phyloP scores from a whole-genome alignment of 2,113 vertebrate genomes.

The Lophochroa leadbeateri region DNA sequence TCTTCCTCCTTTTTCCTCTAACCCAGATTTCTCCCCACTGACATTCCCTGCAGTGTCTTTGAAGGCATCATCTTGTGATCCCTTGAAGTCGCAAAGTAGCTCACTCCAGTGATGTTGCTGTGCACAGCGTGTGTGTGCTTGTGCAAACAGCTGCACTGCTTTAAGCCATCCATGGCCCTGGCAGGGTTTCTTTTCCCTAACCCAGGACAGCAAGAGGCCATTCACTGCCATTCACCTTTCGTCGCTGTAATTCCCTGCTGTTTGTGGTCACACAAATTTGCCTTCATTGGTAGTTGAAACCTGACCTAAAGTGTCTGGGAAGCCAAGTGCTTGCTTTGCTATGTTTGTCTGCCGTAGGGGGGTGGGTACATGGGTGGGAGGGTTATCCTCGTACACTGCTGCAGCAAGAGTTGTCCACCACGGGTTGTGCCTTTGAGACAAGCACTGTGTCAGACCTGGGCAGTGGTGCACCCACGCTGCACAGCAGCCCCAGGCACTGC shows the following conservation, averaged over 20 bases:
- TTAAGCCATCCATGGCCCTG: accelerated
- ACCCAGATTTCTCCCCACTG: not conserved
- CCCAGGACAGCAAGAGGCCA: not conserved
- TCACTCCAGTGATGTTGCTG: not conserved
- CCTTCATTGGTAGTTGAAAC: not conserved
- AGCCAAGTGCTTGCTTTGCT: accelerated
- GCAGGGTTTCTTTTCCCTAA: not conserved
- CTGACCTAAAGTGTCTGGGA: not conserved
- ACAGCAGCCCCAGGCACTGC: not conserved
- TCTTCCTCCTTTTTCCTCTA: not conserved
- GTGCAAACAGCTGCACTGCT: not conserved
- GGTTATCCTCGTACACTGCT: not conserved
- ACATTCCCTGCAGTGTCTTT: not conserved
- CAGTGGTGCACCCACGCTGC: not conserved
- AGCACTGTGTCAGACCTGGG: not conserved
- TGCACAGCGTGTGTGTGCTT: not conserved
- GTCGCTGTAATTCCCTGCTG: not conserved
- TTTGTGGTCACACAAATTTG: not conserved
- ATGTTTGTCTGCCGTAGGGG: accelerated
- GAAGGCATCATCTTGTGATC: not conserved
- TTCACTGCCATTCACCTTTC: not conserved
- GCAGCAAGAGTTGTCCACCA: not conserved
- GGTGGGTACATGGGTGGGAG: not conserved
- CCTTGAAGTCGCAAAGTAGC: not conserved
- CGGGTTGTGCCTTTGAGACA: not conserved